phyloP scores from a whole-genome alignment of 2,888 invertebrate genomes.

The Teleogryllus oceanicus region DNA sequence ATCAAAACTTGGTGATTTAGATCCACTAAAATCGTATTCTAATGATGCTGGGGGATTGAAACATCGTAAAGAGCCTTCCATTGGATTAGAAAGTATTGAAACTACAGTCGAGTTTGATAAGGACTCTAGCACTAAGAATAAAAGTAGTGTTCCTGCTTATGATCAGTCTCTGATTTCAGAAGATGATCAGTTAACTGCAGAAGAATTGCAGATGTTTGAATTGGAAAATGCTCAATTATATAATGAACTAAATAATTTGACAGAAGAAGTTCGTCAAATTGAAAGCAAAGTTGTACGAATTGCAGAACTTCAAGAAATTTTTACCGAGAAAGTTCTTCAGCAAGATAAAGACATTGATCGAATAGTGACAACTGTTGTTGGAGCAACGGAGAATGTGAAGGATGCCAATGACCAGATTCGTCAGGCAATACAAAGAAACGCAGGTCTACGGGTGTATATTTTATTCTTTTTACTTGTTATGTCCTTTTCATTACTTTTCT shows the following conservation, averaged over 20 bases:
- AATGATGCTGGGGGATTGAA: neutral
- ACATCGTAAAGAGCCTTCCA: neutral
- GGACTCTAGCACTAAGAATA: constrained; percentile 28
- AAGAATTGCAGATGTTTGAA: constrained; percentile 90
- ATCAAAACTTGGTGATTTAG: constrained; percentile 60
- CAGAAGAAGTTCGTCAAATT: constrained; percentile 86
- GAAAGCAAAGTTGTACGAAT: constrained; percentile 93
- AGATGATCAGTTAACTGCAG: constrained; percentile 69
- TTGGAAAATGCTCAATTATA: constrained; percentile 84
- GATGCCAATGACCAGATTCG: constrained; percentile 96
- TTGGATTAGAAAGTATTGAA: constrained; percentile 19
- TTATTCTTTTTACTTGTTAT: constrained; percentile 93
- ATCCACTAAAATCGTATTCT: constrained; percentile 28
- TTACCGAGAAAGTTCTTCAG: constrained; percentile 85
- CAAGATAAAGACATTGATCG: constrained; percentile 92
- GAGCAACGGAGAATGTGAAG: constrained; percentile 91
- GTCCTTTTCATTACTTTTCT: constrained; percentile 91
- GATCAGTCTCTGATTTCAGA: constrained; percentile 45
- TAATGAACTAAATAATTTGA: constrained; percentile 81
- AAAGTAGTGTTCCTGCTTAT: constrained; percentile 38
- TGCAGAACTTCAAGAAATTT: constrained; percentile 90
- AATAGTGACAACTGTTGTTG: constrained; percentile 82
- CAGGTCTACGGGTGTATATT: constrained; percentile 89
- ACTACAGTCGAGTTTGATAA: neutral
- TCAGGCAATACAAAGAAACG: constrained; percentile 95